Evolutionary conservation across 2,888 invertebrate genomes (phyloP).

Genomic region (Leucophenga montana): DNA sequence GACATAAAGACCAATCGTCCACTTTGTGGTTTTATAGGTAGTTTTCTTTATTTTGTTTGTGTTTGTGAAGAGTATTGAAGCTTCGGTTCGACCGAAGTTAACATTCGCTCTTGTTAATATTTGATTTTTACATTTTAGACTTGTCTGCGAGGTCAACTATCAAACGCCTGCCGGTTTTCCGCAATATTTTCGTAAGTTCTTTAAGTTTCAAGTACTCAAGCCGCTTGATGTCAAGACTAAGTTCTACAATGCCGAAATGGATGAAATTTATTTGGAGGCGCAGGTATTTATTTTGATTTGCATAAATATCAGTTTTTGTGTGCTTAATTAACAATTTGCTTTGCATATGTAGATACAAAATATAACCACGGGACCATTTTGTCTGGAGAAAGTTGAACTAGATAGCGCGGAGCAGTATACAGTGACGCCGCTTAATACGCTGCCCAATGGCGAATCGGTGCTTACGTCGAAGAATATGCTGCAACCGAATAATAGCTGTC

Average conservation of each 20-base stretch:
- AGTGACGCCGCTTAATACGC: conserved; percentile 83
- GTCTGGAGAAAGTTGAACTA: conserved; percentile 92
- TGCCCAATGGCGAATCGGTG: conserved; percentile 80
- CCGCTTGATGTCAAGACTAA: conserved; percentile 99
- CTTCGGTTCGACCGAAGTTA: too few relatives aligned
- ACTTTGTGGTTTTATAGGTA: too few relatives aligned
- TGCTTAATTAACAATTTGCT: neutral
- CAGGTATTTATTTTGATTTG: conserved; percentile 76
- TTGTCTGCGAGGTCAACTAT: conserved; percentile 97
- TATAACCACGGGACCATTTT: conserved; percentile 92
- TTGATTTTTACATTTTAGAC: conserved; percentile 73
- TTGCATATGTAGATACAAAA: conserved; percentile 84
- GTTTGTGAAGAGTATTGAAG: too few relatives aligned
- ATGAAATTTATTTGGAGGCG: conserved; percentile 83
- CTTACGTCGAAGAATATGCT: conserved; percentile 87
- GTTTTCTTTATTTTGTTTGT: too few relatives aligned
- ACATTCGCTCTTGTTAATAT: too few relatives aligned
- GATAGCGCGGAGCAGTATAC: conserved; percentile 94
- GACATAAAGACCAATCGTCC: too few relatives aligned
- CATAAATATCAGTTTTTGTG: neutral
- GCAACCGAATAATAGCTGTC: conserved; percentile 92
- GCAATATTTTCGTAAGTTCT: conserved; percentile 95
- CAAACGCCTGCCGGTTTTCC: conserved; percentile 82
- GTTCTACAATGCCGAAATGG: conserved; percentile 94
- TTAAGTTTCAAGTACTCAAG: conserved; percentile 98